Conservation (phyloP, 2,888 invertebrate species). For the Baronia brevicornis region DNA sequence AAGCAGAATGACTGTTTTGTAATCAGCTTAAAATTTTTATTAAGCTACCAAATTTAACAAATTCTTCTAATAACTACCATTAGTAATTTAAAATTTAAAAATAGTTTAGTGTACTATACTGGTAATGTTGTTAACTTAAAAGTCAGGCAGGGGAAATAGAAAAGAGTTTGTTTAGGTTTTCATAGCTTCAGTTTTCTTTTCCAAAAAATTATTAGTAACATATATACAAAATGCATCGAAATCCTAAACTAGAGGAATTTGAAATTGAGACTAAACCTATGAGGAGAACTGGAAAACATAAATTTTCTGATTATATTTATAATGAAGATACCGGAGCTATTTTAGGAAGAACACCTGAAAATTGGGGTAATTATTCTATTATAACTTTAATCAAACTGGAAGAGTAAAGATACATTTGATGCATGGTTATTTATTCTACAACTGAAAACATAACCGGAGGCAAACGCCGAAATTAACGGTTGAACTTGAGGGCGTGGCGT, state of each 20-base stretch:
- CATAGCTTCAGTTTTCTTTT: slow-evolving; percentile 20
- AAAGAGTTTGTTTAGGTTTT: too few relatives aligned
- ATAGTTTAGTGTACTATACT: too few relatives aligned
- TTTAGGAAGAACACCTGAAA: slow-evolving; percentile 63
- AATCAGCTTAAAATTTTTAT: too few relatives aligned
- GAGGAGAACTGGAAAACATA: slow-evolving; percentile 30
- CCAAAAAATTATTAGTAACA: slow-evolving; percentile 17
- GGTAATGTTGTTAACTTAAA: too few relatives aligned
- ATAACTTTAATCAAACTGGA: neutral
- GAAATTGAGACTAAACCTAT: slow-evolving; percentile 49
- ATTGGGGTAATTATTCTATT: slow-evolving; percentile 67
- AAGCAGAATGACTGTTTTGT: too few relatives aligned
- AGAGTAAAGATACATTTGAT: neutral
- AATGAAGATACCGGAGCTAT: slow-evolving; percentile 58
- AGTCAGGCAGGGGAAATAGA: too few relatives aligned
- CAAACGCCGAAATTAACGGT: neutral
- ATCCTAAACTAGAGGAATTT: slow-evolving; percentile 53
- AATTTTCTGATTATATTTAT: slow-evolving; percentile 43
- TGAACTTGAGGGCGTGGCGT: slow-evolving; percentile 22
- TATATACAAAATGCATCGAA: slow-evolving; percentile 36
- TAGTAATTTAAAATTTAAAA: too few relatives aligned
- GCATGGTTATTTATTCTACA: neutral
- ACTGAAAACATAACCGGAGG: neutral
- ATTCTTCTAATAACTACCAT: too few relatives aligned
- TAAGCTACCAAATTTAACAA: too few relatives aligned